Conservation (phyloP, 30 jellyfish, hydroid and myxozoan species). For the Hydractinia symbiolongicarpus region DNA sequence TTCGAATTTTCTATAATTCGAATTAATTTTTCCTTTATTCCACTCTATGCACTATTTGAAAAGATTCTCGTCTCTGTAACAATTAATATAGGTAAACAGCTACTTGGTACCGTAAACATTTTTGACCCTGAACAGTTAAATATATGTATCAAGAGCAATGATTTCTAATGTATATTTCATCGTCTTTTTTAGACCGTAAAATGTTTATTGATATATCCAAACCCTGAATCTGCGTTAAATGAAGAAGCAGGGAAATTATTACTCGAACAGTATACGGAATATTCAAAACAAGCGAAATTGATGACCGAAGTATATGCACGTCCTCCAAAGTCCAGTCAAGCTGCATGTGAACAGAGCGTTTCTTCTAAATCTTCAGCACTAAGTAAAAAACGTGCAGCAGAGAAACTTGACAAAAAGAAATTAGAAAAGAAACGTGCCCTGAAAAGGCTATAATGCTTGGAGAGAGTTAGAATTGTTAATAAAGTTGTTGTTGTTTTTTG, state of each 20-base stretch:
- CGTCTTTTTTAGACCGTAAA: conserved; percentile 60
- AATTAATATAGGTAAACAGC: no score
- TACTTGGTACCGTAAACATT: no score
- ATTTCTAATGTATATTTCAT: no score
- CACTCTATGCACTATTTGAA: no score
- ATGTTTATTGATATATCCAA: conserved; percentile 83
- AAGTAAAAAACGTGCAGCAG: conserved; percentile 80
- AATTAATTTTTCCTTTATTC: no score
- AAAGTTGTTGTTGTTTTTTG: neutral
- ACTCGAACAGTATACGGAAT: conserved; percentile 88
- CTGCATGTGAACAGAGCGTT: neutral
- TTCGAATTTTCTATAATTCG: no score
- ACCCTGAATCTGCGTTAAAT: conserved; percentile 95
- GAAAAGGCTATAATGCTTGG: conserved; percentile 51
- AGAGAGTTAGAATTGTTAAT: neutral
- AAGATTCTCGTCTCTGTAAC: no score
- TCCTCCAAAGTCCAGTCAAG: conserved; percentile 32
- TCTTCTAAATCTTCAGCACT: conserved; percentile 18
- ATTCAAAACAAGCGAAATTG: conserved; percentile 92
- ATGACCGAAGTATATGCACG: conserved; percentile 92
- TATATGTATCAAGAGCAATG: no score
- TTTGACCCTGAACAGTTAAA: no score
- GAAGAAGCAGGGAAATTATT: conserved; percentile 96
- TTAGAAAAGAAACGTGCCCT: conserved; percentile 85
- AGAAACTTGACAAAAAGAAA: conserved; percentile 70